A percentile compares a stretch with the other conserved stretches of the same genome.
Conservation (phyloP, 2,797 vertebrate species). For the Argyrosomus regius region DNA sequence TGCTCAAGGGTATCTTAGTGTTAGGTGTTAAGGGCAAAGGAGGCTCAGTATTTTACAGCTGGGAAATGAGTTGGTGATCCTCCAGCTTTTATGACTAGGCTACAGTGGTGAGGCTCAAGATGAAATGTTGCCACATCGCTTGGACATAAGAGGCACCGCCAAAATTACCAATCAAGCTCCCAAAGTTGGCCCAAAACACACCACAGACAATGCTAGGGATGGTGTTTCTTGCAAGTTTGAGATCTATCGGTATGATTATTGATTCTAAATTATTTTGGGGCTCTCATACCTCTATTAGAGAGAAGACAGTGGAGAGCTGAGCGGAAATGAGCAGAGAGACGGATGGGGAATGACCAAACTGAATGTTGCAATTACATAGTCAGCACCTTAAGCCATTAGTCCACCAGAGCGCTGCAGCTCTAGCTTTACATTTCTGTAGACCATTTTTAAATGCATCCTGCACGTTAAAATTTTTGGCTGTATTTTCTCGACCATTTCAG, state of each 20-base stretch:
- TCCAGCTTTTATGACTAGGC: neutral
- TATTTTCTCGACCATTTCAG: neutral
- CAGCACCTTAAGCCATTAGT: neutral
- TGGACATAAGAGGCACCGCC: neutral
- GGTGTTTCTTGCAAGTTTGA: neutral
- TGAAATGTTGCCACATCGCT: conserved; percentile 2
- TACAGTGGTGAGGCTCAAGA: neutral
- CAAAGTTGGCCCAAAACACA: neutral
- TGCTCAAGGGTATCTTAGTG: conserved; percentile 51
- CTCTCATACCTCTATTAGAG: neutral
- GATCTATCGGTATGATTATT: neutral
- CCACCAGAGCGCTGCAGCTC: neutral
- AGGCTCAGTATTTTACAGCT: conserved; percentile 23
- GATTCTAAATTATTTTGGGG: neutral
- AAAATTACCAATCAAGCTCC: neutral
- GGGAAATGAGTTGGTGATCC: conserved; percentile 28
- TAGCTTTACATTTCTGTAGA: neutral
- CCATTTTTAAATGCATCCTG: neutral
- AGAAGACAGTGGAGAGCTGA: neutral
- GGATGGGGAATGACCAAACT: neutral
- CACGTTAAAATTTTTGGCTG: neutral
- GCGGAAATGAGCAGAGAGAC: neutral
- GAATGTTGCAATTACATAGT: neutral
- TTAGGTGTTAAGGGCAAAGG: conserved; percentile 34
- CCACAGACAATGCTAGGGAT: neutral